Conservation (phyloP, 2,113 vertebrate genomes). For the Thymallus thymallus region DNA sequence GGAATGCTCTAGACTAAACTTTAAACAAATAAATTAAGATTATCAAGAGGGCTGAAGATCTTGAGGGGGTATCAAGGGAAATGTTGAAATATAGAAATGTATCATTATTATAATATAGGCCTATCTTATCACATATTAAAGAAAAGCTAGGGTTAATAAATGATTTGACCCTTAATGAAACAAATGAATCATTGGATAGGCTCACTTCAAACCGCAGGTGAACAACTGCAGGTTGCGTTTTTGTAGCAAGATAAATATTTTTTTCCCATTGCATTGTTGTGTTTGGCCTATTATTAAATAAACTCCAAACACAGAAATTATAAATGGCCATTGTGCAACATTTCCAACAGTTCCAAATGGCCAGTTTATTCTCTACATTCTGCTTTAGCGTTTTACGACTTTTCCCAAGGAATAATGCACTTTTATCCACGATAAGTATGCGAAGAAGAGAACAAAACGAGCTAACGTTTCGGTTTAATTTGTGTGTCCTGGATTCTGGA, state of each 20-base stretch:
- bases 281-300: background rate
- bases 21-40: too few species aligned
- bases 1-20: too few species aligned
- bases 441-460: background rate
- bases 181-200: background rate
- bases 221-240: background rate
- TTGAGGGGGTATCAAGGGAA: background rate
- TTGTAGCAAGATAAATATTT: background rate
- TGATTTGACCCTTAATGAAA: background rate
- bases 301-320: background rate
- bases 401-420: background rate
- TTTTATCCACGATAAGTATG: background rate
- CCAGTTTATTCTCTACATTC: background rate
- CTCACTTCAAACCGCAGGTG: background rate
- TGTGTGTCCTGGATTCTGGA: slow-evolving; percentile 42
- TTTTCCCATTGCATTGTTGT: background rate
- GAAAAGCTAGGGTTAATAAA: background rate
- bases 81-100: background rate
- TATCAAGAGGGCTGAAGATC: background rate
- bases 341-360: background rate
- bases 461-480: slow-evolving; percentile 13
- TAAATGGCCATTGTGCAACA: background rate
- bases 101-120: background rate
- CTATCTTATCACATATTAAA: background rate
- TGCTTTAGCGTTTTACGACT: background rate